phyloP scores from a whole-genome alignment of 1,140 invertebrate species.

The Helicoverpa zea region DNA sequence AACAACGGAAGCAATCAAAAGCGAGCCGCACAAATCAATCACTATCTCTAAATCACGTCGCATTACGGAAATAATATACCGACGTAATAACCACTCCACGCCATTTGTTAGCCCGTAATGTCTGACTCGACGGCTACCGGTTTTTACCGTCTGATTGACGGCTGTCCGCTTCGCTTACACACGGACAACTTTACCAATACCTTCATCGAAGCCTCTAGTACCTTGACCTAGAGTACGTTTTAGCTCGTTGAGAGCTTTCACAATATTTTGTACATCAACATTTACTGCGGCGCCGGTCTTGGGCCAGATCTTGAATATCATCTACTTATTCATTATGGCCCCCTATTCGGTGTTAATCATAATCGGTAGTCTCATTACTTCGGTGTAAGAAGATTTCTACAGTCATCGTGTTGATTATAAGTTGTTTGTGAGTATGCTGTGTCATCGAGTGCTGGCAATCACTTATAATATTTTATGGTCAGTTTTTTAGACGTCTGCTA shows the following conservation, averaged over 20 bases:
- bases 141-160: slow-evolving; percentile 86
- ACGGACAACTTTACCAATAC: slow-evolving; percentile 62
- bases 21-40: slow-evolving; percentile 42
- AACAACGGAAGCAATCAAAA: slow-evolving; percentile 46
- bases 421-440: slow-evolving; percentile 51
- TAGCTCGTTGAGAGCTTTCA: slow-evolving; percentile 40
- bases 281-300: slow-evolving; percentile 82
- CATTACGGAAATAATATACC: slow-evolving; percentile 54
- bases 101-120: slow-evolving; percentile 79
- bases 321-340: slow-evolving; percentile 82
- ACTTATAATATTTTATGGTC: slow-evolving; percentile 47
- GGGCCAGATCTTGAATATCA: slow-evolving; percentile 83
- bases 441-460: slow-evolving; percentile 49
- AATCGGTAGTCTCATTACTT: slow-evolving; percentile 68
- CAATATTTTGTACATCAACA: slow-evolving; percentile 61
- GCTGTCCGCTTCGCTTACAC: slow-evolving; percentile 83
- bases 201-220: slow-evolving; percentile 46
- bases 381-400: slow-evolving; percentile 49
- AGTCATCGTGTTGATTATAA: slow-evolving; percentile 54
- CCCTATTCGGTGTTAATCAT: slow-evolving; percentile 83
- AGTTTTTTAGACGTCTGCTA: slow-evolving; percentile 28
- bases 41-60: slow-evolving; percentile 52
- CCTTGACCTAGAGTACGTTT: slow-evolving; percentile 57
- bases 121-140: slow-evolving; percentile 83
- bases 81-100: slow-evolving; percentile 66